phyloP scores from a whole-genome alignment of 92 coral and sea anemone genomes.

The Heliopora coerulea region DNA sequence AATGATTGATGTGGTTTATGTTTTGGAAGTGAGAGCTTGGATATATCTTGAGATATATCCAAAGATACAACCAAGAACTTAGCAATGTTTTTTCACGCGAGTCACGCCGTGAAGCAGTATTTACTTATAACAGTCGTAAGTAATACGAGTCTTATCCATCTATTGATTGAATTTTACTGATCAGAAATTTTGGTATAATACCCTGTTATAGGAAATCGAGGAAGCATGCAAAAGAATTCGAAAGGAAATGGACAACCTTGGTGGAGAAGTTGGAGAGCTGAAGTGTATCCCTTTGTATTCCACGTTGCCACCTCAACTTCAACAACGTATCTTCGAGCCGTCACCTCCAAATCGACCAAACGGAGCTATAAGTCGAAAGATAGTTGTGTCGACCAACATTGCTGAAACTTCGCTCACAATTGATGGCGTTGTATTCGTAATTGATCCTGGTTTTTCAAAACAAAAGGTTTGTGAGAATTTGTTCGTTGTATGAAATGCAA shows the following conservation, averaged over 20 bases:
- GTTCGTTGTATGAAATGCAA: no score
- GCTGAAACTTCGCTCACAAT: slow-evolving; percentile 97
- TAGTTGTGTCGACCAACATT: slow-evolving; percentile 92
- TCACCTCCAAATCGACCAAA: slow-evolving; percentile 89
- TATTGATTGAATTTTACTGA: background rate
- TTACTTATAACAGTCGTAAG: no score
- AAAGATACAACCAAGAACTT: no score
- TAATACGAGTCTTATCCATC: background rate
- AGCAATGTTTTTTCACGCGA: no score
- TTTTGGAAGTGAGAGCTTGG: no score
- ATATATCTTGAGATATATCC: no score
- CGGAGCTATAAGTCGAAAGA: slow-evolving; percentile 96
- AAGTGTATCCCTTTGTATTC: slow-evolving; percentile 92
- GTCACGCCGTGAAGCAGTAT: no score
- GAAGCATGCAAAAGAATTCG: slow-evolving; percentile 95
- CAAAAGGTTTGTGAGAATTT: slow-evolving; percentile 90
- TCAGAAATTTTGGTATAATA: background rate
- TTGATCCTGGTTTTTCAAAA: slow-evolving; percentile 98
- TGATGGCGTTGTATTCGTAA: slow-evolving; percentile 99
- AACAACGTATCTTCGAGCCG: slow-evolving; percentile 92
- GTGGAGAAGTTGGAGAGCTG: slow-evolving; percentile 90
- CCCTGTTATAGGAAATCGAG: slow-evolving; percentile 77
- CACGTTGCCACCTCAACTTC: slow-evolving; percentile 88
- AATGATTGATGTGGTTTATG: no score
- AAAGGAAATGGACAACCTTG: slow-evolving; percentile 85